Evolutionary conservation across 2,113 vertebrate genomes (phyloP), one percentile per base, ranked within the genome.

Genomic region (Nymphicus hollandicus): DNA sequence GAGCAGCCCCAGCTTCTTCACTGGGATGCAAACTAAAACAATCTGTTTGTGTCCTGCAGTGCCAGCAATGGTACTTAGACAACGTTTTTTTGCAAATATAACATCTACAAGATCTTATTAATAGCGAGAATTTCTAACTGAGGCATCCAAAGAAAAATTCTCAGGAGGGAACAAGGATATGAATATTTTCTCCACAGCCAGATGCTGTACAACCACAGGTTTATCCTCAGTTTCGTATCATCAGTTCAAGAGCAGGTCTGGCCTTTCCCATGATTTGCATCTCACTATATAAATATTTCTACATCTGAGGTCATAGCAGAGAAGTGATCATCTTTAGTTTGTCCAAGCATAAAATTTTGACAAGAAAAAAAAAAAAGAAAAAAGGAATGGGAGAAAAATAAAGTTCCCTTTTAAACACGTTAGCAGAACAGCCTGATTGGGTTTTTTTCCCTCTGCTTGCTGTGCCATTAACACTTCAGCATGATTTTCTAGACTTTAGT

Each of bases 11-110:
- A 23, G 82, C 10, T 35, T 17, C 23, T 33, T 53, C 0, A 0
- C 63, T 35, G 52, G 31, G 37, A 12, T 3, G 5, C 28, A n/a
- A 60, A 16, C 31, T 61, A 3, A 31, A 39, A 22, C 9, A 78
- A 64, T 22, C 63, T 28, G 28, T 31, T 55, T 20, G 77, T 44
- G 50, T 43, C 28, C 12, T 23, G 52, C 61, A 56, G 50, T 47
- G 56, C 47, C 33, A 8, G 43, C 43, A 44, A 4, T 0, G 0
- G 37, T 13, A 28, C 39, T 76, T 46, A 9, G 2, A 41, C 27
- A 31, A 33, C 65, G 61, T 23, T n/a, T 37, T 43, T 31, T 14
- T 65, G 53, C 50, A 29, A 27, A 3, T 3, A 15, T 56, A 76
- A 13, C 13, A 79, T 3, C 55, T 46, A 18, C 63, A 43, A 17